Evolutionary conservation across 2,888 invertebrate genomes (phyloP), one percentile per base, ranked within the genome.

Genomic region (Eupithecia subfuscata): DNA sequence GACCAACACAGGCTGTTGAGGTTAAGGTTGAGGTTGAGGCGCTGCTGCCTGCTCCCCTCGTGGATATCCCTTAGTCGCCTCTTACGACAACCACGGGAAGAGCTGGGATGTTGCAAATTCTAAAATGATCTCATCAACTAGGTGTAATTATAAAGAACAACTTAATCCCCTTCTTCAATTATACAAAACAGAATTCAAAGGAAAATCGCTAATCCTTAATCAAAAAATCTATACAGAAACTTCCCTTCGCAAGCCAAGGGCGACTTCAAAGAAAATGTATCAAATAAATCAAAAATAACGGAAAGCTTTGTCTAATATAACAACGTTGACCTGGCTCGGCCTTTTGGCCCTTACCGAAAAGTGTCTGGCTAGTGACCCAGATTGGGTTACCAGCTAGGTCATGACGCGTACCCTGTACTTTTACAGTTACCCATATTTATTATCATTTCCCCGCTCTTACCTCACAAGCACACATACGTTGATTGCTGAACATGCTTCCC

Each of bases 261-360:
- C 56, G 72, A 48, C 67, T 71, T 77, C 70, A 73, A 70, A 77
- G 72, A 73, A 69, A 77, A 67, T 69, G 77, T 74, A 67, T 78
- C 75, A 77, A 77, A 81, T 81, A 81, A 79, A 80, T 80, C 79
- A 80, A 75, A 80, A 78, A 74, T 69, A 78, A 74, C 45, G 73
- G 70, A 74, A 68, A 76, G 64, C 69, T 69, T 70, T 75, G 74
- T 80, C 75, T 78, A 75, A 79, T 78, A 75, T 77, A 75, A 74
- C 79, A 79, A 77, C 76, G 78, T 67, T 77, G 78, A 80, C 79
- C 81, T 76, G 63, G 40, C 71, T 14, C 73, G 81, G 76, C 80
- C 71, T 77, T n/a, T 77, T 67, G n/a, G 40, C n/a, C 65, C n/a
- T 79, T 75, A 72, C 73, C 80, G n/a, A 74, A 81, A 81, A 79